Evolutionary conservation across 2,797 vertebrate species (phyloP), one percentile per base, ranked within the genome.

Genomic region (Oreochromis grahami): DNA sequence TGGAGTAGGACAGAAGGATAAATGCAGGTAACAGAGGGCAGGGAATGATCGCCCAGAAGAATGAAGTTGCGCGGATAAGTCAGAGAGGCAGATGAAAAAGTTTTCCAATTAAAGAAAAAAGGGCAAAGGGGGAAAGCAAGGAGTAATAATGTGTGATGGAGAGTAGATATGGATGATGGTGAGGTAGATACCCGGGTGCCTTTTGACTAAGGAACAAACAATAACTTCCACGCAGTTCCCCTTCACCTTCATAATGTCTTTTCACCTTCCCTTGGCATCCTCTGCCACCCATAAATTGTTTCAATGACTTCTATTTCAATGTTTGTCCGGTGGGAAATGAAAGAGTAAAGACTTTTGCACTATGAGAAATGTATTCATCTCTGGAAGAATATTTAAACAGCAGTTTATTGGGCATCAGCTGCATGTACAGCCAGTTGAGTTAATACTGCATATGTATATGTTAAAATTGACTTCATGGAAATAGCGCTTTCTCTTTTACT

Each of bases 71-170:
- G 32, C 19, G 78, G 81, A 89, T 82, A 83, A 89, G 80, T 83
- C 36, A 21, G 78, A 81, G 34, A 78, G 45, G 34, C 60, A 13
- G 80, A 78, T 52, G 78, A 63, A 76, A 77, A 87, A 80, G 82
- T 80, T 89, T 91, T 90, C 84, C 80, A 89, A 91, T 93, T 89
- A 91, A 84, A 85, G 76, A 14, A 74, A 79, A 87, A 90, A 81
- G 51, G 80, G 53, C 76, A 77, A 72, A 32, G 52, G 84, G 26
- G 83, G 84, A 77, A 55, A 82, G 77, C 34, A 87, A 65, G 58
- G 52, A 50, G 86, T 32, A 78, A 90, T 82, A 86, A 88, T 80
- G 86, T 41, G 76, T 86, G 84, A 85, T 72, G 11, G 76, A 87
- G 81, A 76, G 21, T 4, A 82, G 91, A 91, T 91, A 29, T 63